Percentiles rank a stretch among this genome's conserved stretches.
phyloP scores from a whole-genome alignment of 2,888 invertebrate genomes.

The Andricus quercusramuli region DNA sequence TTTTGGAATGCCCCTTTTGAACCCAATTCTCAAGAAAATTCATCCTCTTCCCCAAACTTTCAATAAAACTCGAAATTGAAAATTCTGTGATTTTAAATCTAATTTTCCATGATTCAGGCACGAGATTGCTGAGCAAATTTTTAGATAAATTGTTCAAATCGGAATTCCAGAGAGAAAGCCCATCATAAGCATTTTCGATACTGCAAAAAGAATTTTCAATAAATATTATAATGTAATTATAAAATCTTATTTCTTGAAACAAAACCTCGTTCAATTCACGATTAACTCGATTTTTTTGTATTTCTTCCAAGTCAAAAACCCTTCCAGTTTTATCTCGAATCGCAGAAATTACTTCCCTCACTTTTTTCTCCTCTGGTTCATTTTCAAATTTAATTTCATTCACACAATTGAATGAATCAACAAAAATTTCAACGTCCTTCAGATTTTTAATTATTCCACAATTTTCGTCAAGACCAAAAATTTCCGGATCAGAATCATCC shows the following conservation, averaged over 20 bases:
- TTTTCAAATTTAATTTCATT: not conserved
- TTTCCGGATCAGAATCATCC: not conserved
- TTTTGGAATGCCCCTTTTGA: conserved; percentile 76
- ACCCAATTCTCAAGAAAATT: conserved; percentile 78
- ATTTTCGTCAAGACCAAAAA: conserved; percentile 13
- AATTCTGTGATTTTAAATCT: not conserved
- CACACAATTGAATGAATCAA: not conserved
- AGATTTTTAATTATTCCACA: not conserved
- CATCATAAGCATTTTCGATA: conserved; percentile 9
- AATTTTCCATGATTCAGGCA: not conserved
- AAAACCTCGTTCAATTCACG: not conserved
- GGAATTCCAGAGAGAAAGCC: not conserved
- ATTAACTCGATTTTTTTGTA: not conserved
- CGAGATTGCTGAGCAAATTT: not conserved
- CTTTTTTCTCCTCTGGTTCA: not conserved
- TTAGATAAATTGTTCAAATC: conserved; percentile 3
- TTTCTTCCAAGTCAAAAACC: not conserved
- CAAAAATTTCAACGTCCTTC: not conserved
- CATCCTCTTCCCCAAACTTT: conserved; percentile 79
- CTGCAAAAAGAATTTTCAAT: not conserved
- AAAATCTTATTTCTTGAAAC: not conserved
- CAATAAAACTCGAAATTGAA: conserved; percentile 78
- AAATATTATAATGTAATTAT: not conserved
- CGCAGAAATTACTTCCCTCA: not conserved
- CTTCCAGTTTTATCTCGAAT: conserved; percentile 6